Base-by-base conservation (phyloP, 2,888 invertebrate species). In the Sarcophaga subvicina region DNA sequence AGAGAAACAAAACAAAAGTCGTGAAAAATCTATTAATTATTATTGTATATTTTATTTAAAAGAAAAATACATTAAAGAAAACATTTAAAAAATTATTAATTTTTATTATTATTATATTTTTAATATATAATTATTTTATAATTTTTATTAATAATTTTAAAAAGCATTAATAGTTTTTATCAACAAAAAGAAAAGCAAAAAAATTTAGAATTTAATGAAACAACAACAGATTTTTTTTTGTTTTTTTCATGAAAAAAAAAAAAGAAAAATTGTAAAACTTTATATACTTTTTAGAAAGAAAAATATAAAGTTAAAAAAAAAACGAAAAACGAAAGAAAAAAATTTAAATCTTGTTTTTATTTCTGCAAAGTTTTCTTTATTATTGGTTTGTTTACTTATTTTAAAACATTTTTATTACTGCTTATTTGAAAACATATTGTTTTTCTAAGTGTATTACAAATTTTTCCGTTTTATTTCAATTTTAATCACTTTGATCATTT, bases 261-360 rank as follows among this genome's bases (percentile, higher is more conserved):
- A 67, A 80, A 54, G 76, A 77, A 85, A 87, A 87, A 79, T 14
- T 86, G 75, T 84, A 84, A 84, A 87, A 82, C 81, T 84, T 82
- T 82, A 82, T 85, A 81, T 84, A 88, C 83, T 85, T 86, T 88
- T 80, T 47, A 76, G 75, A 75, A 79, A 62, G 72, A 85, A 84
- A 80, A 85, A 80, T 78, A 88, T 88, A 86, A 88, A 88, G 72
- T 71, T 83, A 83, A 81, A 87, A 85, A 72, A 88, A 88, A 88
- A 88, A 81, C 77, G 83, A 77, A 88, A 89, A 89, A 88, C 72
- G 79, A 81, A 87, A 85, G 77, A 88, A 87, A 83, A 79, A 82
- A 81, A 54, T 54, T 54, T 54, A 17, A 78, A 88, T 88, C 84
- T 79, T 88, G 81, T 89, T 89, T 86, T 89, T 87, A 86, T 88